Evolutionary conservation across 2,888 invertebrate genomes (phyloP).

Genomic region (Tachina fera): DNA sequence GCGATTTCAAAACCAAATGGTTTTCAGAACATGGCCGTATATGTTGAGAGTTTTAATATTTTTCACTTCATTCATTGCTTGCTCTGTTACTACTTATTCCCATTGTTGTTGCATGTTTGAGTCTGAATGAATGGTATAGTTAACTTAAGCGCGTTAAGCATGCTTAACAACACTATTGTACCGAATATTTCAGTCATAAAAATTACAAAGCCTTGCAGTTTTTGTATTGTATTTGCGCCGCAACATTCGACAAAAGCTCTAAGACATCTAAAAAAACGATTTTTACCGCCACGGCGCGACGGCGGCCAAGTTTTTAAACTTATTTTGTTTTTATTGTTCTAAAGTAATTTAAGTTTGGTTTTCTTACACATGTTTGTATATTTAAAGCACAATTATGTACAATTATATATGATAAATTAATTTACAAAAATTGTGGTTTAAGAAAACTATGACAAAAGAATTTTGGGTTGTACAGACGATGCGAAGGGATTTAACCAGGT

Average conservation of each 20-base stretch:
- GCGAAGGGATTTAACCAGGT: no score
- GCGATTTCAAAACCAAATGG: no score
- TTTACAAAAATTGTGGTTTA: no score
- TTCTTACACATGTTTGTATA: not conserved
- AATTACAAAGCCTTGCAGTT: slow-evolving; percentile 78
- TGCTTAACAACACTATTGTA: slow-evolving; percentile 69
- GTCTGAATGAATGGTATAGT: slow-evolving; percentile 61
- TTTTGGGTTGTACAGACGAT: no score
- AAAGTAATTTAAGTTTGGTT: slow-evolving; percentile 9
- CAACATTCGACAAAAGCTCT: slow-evolving; percentile 63
- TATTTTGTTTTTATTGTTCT: not conserved
- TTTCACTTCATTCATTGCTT: not conserved
- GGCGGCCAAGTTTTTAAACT: slow-evolving; percentile 43
- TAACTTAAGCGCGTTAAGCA: slow-evolving; percentile 72
- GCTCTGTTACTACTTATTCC: not conserved
- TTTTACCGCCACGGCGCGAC: slow-evolving; percentile 57
- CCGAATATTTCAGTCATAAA: slow-evolving; percentile 73
- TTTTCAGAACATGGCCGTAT: no score
- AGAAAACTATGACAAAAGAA: no score
- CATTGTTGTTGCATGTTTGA: slow-evolving; percentile 38
- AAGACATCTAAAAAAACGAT: slow-evolving; percentile 35
- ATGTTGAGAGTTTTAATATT: no score
- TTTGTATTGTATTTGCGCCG: slow-evolving; percentile 61
- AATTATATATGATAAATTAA: no score
- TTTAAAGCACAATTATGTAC: no score